Conservation (phyloP, 2,888 invertebrate genomes). For the Lasioglossum zephyrum region DNA sequence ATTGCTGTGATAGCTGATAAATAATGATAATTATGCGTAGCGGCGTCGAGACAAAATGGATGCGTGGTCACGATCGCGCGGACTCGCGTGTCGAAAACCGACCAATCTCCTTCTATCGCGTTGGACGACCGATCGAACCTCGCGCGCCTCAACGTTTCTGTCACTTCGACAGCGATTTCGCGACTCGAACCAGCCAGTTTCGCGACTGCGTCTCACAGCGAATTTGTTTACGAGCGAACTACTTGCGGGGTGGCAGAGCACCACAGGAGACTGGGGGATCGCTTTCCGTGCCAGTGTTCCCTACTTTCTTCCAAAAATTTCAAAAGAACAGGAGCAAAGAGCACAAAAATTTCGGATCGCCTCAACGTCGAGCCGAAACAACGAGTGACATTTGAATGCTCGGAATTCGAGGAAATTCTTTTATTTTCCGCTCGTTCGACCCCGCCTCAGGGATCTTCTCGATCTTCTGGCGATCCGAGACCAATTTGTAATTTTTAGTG, state of each 20-base stretch:
- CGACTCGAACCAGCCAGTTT: slow-evolving; percentile 30
- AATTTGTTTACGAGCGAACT: slow-evolving; percentile 12
- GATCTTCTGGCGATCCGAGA: background rate
- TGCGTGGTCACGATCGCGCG: slow-evolving; percentile 1
- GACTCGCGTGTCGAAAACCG: slow-evolving; percentile 12
- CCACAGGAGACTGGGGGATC: background rate
- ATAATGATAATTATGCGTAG: slow-evolving; percentile 10
- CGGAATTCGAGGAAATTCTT: background rate
- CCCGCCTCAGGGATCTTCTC: background rate
- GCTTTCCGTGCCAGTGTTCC: background rate
- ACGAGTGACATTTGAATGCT: background rate
- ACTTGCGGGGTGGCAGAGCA: background rate
- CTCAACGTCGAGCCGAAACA: background rate
- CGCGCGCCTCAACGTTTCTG: background rate
- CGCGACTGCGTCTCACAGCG: slow-evolving; percentile 10
- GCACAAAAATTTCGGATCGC: background rate
- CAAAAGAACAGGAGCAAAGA: background rate
- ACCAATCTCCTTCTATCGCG: slow-evolving; percentile 25
- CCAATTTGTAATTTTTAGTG: background rate
- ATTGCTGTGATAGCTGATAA: background rate
- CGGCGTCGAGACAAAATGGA: background rate
- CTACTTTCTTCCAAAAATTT: background rate
- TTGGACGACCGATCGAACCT: slow-evolving; percentile 4
- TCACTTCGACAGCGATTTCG: slow-evolving; percentile 18
- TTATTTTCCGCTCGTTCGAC: background rate